phyloP scores from a whole-genome alignment of 2,888 invertebrate genomes.

The Congeria kusceri region DNA sequence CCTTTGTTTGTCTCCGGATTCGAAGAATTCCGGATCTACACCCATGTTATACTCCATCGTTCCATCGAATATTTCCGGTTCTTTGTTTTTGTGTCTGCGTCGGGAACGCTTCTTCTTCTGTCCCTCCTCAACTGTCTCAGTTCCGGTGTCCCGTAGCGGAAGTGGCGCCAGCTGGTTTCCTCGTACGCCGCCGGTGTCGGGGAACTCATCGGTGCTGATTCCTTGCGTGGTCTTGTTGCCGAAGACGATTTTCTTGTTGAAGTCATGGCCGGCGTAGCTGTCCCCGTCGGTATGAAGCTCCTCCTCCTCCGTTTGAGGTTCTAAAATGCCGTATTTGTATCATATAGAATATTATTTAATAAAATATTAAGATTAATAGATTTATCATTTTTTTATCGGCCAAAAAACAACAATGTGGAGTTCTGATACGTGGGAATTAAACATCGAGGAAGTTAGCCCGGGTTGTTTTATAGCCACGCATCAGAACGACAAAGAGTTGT shows the following conservation, averaged over 20 bases:
- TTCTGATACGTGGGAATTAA: no score
- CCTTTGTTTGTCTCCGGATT: slow-evolving; percentile 66
- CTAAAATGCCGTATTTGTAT: no score
- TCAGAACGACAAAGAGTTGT: no score
- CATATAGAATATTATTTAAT: no score
- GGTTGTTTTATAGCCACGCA: no score
- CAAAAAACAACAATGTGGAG: no score
- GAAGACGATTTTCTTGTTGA: slow-evolving; percentile 41
- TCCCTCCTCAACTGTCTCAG: slow-evolving; percentile 53
- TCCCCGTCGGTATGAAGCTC: slow-evolving; percentile 53
- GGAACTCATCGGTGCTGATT: slow-evolving; percentile 32
- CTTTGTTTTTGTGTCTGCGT: slow-evolving; percentile 65
- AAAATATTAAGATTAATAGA: no score
- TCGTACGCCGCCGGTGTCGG: slow-evolving; percentile 28
- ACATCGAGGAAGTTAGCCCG: no score
- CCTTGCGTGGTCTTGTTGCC: slow-evolving; percentile 41
- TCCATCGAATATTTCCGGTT: slow-evolving; percentile 73
- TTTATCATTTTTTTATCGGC: no score
- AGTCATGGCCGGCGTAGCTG: slow-evolving; percentile 23
- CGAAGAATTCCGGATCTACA: slow-evolving; percentile 70
- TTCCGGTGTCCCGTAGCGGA: slow-evolving; percentile 59
- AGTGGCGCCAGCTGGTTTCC: slow-evolving; percentile 55
- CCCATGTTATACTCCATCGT: slow-evolving; percentile 72
- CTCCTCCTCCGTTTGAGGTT: slow-evolving; percentile 65
- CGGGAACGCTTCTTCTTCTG: slow-evolving; percentile 62